Evolutionary conservation across 2,113 vertebrate species (phyloP).

Genomic region (Colinus virginianus): DNA sequence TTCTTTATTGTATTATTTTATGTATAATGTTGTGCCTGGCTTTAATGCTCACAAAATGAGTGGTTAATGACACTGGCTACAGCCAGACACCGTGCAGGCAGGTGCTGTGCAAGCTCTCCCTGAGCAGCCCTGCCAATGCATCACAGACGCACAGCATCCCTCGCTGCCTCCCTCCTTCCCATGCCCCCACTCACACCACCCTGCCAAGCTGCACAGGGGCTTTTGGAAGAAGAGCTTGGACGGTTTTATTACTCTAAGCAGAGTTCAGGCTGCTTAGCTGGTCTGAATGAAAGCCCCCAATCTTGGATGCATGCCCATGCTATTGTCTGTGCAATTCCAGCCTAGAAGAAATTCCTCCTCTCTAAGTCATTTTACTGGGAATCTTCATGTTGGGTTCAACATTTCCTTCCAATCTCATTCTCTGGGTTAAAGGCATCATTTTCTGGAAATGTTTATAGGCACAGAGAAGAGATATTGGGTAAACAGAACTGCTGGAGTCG

Average conservation of each 20-base stretch:
- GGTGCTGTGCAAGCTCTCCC: slow-evolving; percentile 22
- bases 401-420: background rate
- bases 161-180: background rate
- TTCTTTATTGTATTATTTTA: background rate
- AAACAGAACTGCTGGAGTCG: background rate
- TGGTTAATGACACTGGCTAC: slow-evolving; percentile 10
- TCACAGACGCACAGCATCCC: background rate
- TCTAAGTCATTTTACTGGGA: background rate
- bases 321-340: rapidly evolving
- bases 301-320: background rate
- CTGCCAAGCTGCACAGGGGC: background rate
- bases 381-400: background rate
- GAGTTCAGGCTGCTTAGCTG: background rate
- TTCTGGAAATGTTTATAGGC: background rate
- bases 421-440: background rate
- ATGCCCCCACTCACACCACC: rapidly evolving
- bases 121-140: background rate
- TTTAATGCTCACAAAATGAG: slow-evolving; percentile 19
- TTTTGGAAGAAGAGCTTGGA: background rate
- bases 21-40: slow-evolving; percentile 15
- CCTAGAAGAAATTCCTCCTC: background rate
- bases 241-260: background rate
- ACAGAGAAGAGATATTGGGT: rapidly evolving
- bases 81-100: slow-evolving; percentile 1
- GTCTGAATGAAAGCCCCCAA: background rate